These are phyloP conservation scores for Theretra japonica DNA, from an alignment of 2,888 invertebrate genomes.

Conservation along the genomic window DNA sequence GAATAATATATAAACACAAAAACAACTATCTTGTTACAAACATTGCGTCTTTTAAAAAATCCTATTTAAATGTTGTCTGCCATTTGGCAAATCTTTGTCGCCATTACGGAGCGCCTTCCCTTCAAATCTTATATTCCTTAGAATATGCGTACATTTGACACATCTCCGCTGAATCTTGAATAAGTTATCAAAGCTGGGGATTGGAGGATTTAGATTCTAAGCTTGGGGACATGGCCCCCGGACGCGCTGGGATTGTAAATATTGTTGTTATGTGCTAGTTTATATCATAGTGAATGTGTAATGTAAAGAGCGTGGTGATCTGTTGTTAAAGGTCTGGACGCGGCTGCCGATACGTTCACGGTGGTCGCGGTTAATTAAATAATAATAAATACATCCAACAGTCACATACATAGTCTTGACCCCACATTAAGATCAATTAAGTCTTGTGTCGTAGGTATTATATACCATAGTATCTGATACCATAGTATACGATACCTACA, in stretches of 20 bases:
- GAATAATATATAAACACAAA: background rate
- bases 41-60: background rate
- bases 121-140: constrained; percentile 28
- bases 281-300: no score
- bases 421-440: no score
- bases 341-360: no score
- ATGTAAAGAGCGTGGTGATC: no score
- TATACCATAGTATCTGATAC: no score
- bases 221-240: constrained; percentile 9
- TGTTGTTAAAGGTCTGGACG: no score
- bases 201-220: background rate
- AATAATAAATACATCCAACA: no score
- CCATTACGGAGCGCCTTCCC: constrained; percentile 7
- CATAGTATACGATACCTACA: no score
- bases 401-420: no score
- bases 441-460: no score
- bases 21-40: background rate
- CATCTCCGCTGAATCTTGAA: constrained; percentile 29
- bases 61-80: background rate
- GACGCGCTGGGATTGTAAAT: background rate
- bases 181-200: constrained; percentile 31
- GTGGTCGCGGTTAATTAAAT: no score
- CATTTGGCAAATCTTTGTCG: constrained; percentile 19
- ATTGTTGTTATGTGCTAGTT: background rate
- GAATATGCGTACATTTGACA: constrained; percentile 29